These are phyloP conservation scores for Scaptomyza reducta DNA, from an alignment of 2,888 invertebrate genomes.

Conservation along the genomic window DNA sequence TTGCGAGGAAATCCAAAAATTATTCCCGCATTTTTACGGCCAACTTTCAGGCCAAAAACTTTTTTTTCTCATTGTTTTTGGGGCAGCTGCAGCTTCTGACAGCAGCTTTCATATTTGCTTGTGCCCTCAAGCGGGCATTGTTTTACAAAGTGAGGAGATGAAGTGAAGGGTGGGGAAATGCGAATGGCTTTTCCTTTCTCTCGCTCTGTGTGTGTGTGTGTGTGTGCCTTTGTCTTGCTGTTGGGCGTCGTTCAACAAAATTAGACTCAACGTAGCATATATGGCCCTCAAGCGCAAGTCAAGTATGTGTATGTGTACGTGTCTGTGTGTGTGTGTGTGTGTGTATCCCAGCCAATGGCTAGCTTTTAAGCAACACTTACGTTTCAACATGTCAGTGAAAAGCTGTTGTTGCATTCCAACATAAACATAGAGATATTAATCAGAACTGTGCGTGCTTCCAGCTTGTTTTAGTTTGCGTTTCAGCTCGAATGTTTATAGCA, in stretches of 20 bases:
- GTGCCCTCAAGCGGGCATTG: slow-evolving; percentile 24
- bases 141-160: background rate
- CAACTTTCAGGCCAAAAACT: slow-evolving; percentile 15
- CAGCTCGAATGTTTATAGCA: slow-evolving; percentile 18
- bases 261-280: slow-evolving; percentile 39
- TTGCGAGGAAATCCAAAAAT: slow-evolving; percentile 27
- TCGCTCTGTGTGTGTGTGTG: background rate
- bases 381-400: slow-evolving; percentile 10
- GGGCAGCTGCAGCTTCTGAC: slow-evolving; percentile 9
- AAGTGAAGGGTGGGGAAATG: no score
- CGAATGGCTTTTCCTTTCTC: background rate
- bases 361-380: slow-evolving; percentile 17
- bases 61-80: slow-evolving; percentile 6
- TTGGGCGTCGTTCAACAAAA: slow-evolving; percentile 33
- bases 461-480: slow-evolving; percentile 1
- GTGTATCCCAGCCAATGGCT: slow-evolving; percentile 6
- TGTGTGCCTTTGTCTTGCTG: slow-evolving; percentile 16
- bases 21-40: slow-evolving; percentile 29
- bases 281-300: slow-evolving; percentile 15
- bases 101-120: slow-evolving; percentile 17
- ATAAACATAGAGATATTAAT: slow-evolving; percentile 17
- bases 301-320: background rate
- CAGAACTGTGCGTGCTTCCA: background rate
- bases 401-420: slow-evolving; percentile 5
- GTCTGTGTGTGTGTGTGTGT: background rate